These are phyloP conservation scores for Globicephala melas DNA, from an alignment of 2,113 vertebrate species.

Conservation along the genomic window DNA sequence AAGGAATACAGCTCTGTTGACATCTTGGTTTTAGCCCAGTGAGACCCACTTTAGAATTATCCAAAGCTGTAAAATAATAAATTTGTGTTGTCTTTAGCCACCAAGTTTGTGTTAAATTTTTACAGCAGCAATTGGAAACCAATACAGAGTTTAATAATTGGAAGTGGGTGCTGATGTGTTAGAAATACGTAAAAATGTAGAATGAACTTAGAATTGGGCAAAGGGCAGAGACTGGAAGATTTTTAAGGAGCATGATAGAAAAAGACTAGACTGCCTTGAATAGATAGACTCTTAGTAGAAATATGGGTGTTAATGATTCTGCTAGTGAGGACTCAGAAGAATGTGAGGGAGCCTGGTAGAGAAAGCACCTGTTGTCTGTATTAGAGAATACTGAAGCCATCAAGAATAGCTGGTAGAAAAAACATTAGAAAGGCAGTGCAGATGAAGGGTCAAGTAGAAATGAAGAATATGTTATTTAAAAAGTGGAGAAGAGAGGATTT, in stretches of 20 bases:
- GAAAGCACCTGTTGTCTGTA: neutral
- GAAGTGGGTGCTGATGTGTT: neutral
- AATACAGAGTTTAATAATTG: neutral
- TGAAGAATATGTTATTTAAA: neutral
- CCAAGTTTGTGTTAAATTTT: neutral
- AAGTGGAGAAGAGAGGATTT: neutral
- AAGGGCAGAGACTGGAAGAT: neutral
- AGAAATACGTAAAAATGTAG: neutral
- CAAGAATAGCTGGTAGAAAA: neutral
- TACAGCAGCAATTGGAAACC: neutral
- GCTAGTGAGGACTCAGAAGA: neutral
- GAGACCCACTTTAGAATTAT: neutral
- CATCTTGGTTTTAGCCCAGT: neutral
- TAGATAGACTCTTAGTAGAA: neutral
- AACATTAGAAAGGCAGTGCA: neutral
- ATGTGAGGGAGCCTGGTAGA: neutral
- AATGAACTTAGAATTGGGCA: neutral
- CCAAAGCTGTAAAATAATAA: neutral
- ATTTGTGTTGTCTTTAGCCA: neutral
- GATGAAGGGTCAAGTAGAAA: neutral
- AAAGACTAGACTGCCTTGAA: neutral
- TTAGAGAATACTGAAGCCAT: neutral
- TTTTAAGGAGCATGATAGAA: neutral
- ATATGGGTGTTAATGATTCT: neutral
- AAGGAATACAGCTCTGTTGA: neutral